Evolutionary conservation across 2,888 invertebrate species (phyloP).

Genomic region (Sphaerophoria taeniata): DNA sequence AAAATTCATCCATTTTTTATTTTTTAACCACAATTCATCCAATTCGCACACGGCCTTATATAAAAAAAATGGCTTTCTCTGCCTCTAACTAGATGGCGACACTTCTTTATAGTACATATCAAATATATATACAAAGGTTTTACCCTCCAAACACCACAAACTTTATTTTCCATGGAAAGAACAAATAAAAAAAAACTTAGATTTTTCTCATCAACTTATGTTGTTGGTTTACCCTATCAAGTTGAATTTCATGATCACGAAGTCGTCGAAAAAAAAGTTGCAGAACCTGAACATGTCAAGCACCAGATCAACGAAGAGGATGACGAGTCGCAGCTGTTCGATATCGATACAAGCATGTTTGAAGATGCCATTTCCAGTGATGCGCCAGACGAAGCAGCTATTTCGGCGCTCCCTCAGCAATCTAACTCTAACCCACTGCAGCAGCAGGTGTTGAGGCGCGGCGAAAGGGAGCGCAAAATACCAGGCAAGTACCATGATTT

Average conservation of each 20-base stretch:
- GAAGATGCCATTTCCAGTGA: not conserved
- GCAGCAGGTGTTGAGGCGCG: constrained; percentile 13
- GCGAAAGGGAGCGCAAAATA: constrained; percentile 25
- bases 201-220: too few relatives aligned
- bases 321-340: not conserved
- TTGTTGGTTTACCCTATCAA: too few relatives aligned
- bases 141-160: too few relatives aligned
- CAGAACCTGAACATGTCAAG: not conserved
- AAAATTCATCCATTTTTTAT: too few relatives aligned
- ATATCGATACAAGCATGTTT: not conserved
- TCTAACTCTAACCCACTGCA: constrained; percentile 22
- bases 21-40: too few relatives aligned
- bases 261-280: not conserved
- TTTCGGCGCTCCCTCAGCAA: constrained; percentile 11
- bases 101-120: too few relatives aligned
- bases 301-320: constrained; percentile 2
- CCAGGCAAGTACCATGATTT: constrained; percentile 12
- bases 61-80: too few relatives aligned
- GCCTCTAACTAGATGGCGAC: too few relatives aligned
- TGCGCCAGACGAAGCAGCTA: not conserved
- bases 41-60: too few relatives aligned
- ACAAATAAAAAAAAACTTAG: too few relatives aligned
- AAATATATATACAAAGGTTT: too few relatives aligned
- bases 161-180: too few relatives aligned
- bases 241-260: not conserved